A percentile compares a stretch with the other conserved stretches of the same genome.
phyloP scores from a whole-genome alignment of 1,140 invertebrate genomes.

The Musca domestica region DNA sequence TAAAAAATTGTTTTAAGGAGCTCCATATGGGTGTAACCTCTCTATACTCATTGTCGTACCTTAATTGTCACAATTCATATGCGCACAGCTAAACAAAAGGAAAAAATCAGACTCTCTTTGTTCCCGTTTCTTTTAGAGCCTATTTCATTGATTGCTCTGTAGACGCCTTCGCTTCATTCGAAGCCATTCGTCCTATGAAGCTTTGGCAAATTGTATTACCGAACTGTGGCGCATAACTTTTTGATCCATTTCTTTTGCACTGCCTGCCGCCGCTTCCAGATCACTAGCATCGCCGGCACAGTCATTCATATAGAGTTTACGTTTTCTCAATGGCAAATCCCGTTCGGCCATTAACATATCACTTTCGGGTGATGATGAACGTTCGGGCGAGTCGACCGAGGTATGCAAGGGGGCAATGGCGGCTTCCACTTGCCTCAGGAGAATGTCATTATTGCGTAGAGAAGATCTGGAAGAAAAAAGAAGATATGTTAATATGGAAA shows the following conservation, averaged over 20 bases:
- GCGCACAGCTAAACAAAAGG: too few relatives aligned
- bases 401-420: constrained; percentile 66
- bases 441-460: constrained; percentile 63
- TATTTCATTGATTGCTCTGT: constrained; percentile 31
- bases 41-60: too few relatives aligned
- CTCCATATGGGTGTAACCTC: too few relatives aligned
- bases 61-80: too few relatives aligned
- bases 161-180: constrained; percentile 26
- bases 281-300: not conserved
- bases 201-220: constrained; percentile 77
- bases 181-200: constrained; percentile 56
- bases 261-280: not conserved
- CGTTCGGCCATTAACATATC: constrained; percentile 59
- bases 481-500: constrained; percentile 8
- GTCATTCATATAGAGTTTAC: constrained; percentile 68
- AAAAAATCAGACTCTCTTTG: constrained; percentile 16
- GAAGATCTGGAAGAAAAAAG: constrained; percentile 41
- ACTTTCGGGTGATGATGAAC: constrained; percentile 62
- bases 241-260: constrained; percentile 24
- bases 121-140: constrained; percentile 44
- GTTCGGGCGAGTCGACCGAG: constrained; percentile 57
- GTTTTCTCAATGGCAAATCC: constrained; percentile 72
- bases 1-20: not conserved
- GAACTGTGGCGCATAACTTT: constrained; percentile 67
- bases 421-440: constrained; percentile 69